Evolutionary conservation across 2,888 invertebrate genomes (phyloP).

Genomic region (Germaria angustata): DNA sequence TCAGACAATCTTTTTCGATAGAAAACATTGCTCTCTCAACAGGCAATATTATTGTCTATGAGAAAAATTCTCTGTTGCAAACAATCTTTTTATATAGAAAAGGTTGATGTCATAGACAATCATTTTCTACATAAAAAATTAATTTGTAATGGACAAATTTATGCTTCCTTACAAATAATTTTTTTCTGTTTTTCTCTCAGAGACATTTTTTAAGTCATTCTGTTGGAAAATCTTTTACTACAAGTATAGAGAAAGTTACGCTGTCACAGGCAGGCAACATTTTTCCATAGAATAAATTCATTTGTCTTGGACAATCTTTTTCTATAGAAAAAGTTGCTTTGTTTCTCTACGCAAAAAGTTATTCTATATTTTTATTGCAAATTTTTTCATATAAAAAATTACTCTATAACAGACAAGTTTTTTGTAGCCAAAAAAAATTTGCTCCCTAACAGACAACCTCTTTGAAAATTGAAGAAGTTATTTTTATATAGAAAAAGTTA

Average conservation of each 20-base stretch:
- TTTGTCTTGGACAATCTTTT: background rate
- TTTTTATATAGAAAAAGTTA: background rate
- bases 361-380: too few relatives aligned
- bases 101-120: background rate
- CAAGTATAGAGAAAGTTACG: too few relatives aligned
- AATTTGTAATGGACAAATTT: too few relatives aligned
- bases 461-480: background rate
- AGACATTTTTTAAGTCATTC: too few relatives aligned
- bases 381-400: background rate
- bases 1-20: background rate
- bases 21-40: too few relatives aligned
- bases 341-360: background rate
- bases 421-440: background rate
- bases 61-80: too few relatives aligned
- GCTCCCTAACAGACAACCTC: background rate
- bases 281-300: background rate
- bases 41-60: too few relatives aligned
- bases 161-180: too few relatives aligned
- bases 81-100: background rate
- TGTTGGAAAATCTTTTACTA: too few relatives aligned
- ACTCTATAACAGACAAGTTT: background rate
- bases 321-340: too few relatives aligned
- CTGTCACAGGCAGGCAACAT: too few relatives aligned
- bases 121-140: background rate
- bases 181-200: too few relatives aligned